Base-by-base conservation (phyloP, 1,140 invertebrate genomes). In the Ceratina calcarata region DNA sequence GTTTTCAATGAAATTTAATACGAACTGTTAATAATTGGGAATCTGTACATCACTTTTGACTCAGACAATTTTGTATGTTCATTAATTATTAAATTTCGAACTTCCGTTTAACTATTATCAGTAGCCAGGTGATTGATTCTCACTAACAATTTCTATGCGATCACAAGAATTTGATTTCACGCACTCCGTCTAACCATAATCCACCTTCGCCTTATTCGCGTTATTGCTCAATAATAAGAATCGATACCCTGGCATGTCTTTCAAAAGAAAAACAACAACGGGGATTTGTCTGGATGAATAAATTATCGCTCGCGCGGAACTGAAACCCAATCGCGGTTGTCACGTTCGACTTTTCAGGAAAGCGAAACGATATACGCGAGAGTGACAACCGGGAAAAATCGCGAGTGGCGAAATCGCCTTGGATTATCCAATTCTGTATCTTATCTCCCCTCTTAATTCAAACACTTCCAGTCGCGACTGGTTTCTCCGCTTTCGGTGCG, bases 361-460 rank as follows among this genome's bases (percentile, higher is more conserved):
- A 32, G 45, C 27, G 24, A 61, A 70, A 70, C 75, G 57, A 24
- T 16, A 58, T 45, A 45, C 37, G 37, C 16, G 55, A 71, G 62
- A 70, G 71, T 55, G 65, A 69, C 32, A 24, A 16, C n/a, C n/a
- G 55, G 20, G 61, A 71, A 78, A 70, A 78, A 70, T 66, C 37
- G 55, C 45, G 22, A 16, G 37, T 37, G 53, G 32, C 55, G 70
- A 70, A 45, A 61, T 55, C 61, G 67, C 69, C 27, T 51, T 20
- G 20, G 24, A 79, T 86, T 82, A 86, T 86, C 83, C 81, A 83
- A 85, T 83, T 78, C 37, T 24, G 37, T 45, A 51, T 83, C 84
- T 86, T 84, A 82, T 81, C 60, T 77, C 37, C 37, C 37, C 7
- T 6, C 37, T 53, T 53, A 71, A 62, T 61, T 60, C 84, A 45